phyloP scores from a whole-genome alignment of 2,888 invertebrate species.

The Ichneumoninae sp. region DNA sequence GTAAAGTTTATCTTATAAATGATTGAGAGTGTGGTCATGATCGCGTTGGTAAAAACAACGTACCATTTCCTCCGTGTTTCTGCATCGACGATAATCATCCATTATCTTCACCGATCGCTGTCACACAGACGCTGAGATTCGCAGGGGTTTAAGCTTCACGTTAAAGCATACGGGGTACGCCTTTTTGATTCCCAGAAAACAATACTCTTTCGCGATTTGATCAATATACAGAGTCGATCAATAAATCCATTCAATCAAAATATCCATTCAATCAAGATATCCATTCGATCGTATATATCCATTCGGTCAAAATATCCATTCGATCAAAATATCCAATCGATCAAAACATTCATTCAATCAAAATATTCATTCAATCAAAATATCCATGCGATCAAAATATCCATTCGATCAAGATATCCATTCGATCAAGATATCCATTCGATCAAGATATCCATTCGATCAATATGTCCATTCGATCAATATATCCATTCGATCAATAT shows the following conservation, averaged over 20 bases:
- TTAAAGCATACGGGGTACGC: neutral
- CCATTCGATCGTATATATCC: too few species aligned
- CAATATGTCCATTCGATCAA: too few species aligned
- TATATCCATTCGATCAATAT: too few species aligned
- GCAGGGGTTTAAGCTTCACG: neutral
- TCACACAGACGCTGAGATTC: neutral
- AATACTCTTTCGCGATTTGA: neutral
- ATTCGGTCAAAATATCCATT: neutral
- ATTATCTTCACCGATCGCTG: neutral
- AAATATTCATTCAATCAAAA: too few species aligned
- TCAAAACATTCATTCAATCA: too few species aligned
- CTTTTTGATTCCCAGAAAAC: neutral
- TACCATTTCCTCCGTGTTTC: constrained; percentile 58
- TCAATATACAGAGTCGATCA: too few species aligned
- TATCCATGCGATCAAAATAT: too few species aligned
- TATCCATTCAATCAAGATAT: neutral
- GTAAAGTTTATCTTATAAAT: constrained; percentile 35
- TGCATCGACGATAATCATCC: constrained; percentile 18
- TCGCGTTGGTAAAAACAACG: constrained; percentile 53
- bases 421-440: too few species aligned
- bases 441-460: too few species aligned
- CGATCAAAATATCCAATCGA: too few species aligned
- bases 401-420: too few species aligned
- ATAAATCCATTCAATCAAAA: neutral
- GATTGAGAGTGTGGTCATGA: constrained; percentile 52